Base-by-base conservation (phyloP, 2,888 invertebrate species). In the Archips xylosteana region DNA sequence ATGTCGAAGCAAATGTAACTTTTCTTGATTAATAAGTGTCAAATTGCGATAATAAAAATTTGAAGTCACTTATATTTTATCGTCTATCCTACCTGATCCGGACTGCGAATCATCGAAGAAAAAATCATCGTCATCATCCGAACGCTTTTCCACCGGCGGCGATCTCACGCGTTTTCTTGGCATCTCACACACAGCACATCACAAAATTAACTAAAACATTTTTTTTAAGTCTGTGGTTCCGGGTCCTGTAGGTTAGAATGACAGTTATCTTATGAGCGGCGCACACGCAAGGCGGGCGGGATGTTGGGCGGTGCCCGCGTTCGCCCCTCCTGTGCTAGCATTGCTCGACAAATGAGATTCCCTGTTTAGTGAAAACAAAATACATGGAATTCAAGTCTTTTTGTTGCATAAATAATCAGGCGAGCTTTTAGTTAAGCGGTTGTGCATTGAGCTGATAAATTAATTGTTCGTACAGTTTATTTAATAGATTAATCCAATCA, bases 61-160 rank as follows among this genome's bases (percentile, higher is more conserved):
- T 23, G 0, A 23, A 23, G 23, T 23, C 23, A 1, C 23, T 23
- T 23, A 23, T 23, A 23, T 23, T 23, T 23, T 23, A 23, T 23
- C 23, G 23, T 23, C 23, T 23, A 23, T 23, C 54, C 70, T 78
- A 93, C 94, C 92, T 81, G 94, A 94, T 79, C 86, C 91, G 10
- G 94, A 93, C 70, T 92, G 91, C 60, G 89, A 89, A 77, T 94
- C 94, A 68, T 94, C 94, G 75, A 93, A 93, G 75, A 92, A 90
- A 76, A 92, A 93, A 80, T 94, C 94, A 75, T 94, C 94, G 75
- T 94, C 94, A 10, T 93, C 92, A 12, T 92, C 93, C 3, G 81
- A 76, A 63, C 89, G 86, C 75, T 89, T 92, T 23, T 92, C 93
- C 9, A 82, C 77, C 0, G 89, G 85, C 36, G 91, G 88, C 1